Conservation (phyloP, 1,140 invertebrate genomes). For the Drosophila watanabei region DNA sequence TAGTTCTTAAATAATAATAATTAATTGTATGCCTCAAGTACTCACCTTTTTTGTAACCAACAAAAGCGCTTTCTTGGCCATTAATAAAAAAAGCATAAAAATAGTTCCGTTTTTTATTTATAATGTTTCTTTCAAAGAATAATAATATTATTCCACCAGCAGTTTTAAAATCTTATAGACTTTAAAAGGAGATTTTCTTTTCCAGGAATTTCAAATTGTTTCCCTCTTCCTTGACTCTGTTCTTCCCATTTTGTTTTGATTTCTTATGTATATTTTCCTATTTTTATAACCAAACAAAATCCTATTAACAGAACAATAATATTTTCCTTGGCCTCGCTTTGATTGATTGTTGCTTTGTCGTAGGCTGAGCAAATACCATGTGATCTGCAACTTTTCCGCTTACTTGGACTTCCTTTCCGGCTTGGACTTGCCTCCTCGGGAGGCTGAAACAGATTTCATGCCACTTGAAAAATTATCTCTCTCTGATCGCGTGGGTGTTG, state of each 20-base stretch:
- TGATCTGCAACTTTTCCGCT: slow-evolving; percentile 40
- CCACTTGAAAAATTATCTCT: slow-evolving; percentile 67
- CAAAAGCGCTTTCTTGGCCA: slow-evolving; percentile 52
- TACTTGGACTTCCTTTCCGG: slow-evolving; percentile 24
- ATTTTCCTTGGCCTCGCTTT: slow-evolving; percentile 31
- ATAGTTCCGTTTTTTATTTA: neutral
- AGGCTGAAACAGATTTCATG: slow-evolving; percentile 31
- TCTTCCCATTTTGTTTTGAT: neutral
- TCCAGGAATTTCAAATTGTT: neutral
- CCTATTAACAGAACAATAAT: slow-evolving; percentile 44
- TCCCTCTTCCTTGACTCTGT: neutral
- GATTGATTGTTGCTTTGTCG: slow-evolving; percentile 45
- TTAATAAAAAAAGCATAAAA: slow-evolving; percentile 53
- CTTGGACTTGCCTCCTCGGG: neutral
- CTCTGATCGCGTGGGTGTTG: slow-evolving; percentile 70
- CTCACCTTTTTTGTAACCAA: slow-evolving; percentile 25
- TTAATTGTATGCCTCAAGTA: slow-evolving; percentile 25
- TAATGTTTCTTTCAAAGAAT: neutral
- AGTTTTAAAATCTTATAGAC: neutral
- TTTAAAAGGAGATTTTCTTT: neutral
- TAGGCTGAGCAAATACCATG: slow-evolving; percentile 7
- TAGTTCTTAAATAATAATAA: slow-evolving; percentile 48
- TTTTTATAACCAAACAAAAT: slow-evolving; percentile 21
- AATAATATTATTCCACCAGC: neutral
- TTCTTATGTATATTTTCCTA: neutral